Evolutionary conservation across 2,888 invertebrate genomes (phyloP).

Genomic region (Chrysolina haemoptera): DNA sequence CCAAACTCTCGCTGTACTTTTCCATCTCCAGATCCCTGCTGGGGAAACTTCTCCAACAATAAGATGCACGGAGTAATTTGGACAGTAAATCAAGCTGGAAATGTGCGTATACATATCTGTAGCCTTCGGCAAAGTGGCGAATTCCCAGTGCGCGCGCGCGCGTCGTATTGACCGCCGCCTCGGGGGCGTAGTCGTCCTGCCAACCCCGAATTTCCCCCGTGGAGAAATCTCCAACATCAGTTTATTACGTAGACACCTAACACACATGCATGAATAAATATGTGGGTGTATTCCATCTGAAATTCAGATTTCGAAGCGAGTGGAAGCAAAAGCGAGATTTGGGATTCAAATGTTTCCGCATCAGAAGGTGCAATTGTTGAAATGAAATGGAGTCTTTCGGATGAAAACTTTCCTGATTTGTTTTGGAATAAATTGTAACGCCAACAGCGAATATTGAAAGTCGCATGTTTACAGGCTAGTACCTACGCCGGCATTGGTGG

Average conservation of each 20-base stretch:
- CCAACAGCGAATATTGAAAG: too few species aligned
- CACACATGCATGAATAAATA: slow-evolving; percentile 41
- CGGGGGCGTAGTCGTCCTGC: slow-evolving; percentile 65
- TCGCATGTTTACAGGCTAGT: too few species aligned
- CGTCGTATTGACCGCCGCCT: slow-evolving; percentile 47
- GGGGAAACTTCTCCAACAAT: slow-evolving; percentile 21
- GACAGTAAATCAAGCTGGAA: slow-evolving; percentile 48
- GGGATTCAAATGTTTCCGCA: background rate
- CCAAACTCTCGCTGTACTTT: slow-evolving; percentile 4
- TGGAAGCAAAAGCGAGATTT: background rate
- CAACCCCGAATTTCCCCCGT: slow-evolving; percentile 61
- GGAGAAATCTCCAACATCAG: slow-evolving; percentile 49
- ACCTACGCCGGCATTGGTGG: too few species aligned
- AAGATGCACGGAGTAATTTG: slow-evolving; percentile 24
- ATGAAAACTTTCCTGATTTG: background rate
- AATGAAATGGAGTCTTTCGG: background rate
- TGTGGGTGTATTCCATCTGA: slow-evolving; percentile 10
- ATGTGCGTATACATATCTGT: slow-evolving; percentile 53
- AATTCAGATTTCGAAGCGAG: slow-evolving; percentile 19
- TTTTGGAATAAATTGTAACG: background rate
- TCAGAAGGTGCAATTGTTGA: background rate
- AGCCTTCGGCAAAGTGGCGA: slow-evolving; percentile 45
- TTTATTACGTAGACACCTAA: slow-evolving; percentile 47
- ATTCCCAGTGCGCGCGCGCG: slow-evolving; percentile 48
- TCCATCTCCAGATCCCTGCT: slow-evolving; percentile 11